phyloP scores from a whole-genome alignment of 2,113 vertebrate species.

The Casuarius casuarius region DNA sequence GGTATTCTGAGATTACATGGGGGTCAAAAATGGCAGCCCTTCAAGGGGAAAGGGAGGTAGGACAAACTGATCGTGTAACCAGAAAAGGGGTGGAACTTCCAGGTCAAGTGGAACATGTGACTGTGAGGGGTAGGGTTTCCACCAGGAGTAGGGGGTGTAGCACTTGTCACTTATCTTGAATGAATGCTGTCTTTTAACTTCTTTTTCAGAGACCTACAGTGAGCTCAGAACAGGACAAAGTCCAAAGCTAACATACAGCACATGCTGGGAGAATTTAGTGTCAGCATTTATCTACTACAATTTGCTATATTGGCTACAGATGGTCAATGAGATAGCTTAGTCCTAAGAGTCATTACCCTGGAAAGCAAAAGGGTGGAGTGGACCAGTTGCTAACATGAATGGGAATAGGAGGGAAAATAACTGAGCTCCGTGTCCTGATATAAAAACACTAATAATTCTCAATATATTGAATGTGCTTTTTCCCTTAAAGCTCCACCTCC shows the following conservation, averaged over 20 bases:
- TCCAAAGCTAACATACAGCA: conserved; percentile 53
- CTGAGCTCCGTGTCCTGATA: neutral
- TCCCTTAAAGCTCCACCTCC: neutral
- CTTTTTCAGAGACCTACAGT: neutral
- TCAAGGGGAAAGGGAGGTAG: too few species aligned
- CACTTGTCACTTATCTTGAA: too few species aligned
- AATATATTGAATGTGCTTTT: neutral
- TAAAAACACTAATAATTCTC: neutral
- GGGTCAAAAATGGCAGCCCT: too few species aligned
- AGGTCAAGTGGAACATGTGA: too few species aligned
- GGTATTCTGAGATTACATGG: too few species aligned
- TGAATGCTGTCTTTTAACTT: too few species aligned
- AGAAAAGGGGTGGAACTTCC: too few species aligned
- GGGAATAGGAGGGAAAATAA: neutral
- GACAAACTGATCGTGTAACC: too few species aligned
- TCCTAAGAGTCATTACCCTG: conserved; percentile 31
- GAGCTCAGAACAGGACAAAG: conserved; percentile 25
- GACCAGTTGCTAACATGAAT: neutral
- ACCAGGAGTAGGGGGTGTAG: too few species aligned
- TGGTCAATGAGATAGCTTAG: conserved; percentile 12
- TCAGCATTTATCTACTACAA: conserved; percentile 28
- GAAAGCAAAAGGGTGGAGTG: neutral
- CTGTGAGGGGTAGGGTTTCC: too few species aligned
- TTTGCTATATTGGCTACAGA: conserved; percentile 32
- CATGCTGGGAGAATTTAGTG: neutral